phyloP scores from a whole-genome alignment of 2,888 invertebrate genomes.

The Trachelus troglodyta region DNA sequence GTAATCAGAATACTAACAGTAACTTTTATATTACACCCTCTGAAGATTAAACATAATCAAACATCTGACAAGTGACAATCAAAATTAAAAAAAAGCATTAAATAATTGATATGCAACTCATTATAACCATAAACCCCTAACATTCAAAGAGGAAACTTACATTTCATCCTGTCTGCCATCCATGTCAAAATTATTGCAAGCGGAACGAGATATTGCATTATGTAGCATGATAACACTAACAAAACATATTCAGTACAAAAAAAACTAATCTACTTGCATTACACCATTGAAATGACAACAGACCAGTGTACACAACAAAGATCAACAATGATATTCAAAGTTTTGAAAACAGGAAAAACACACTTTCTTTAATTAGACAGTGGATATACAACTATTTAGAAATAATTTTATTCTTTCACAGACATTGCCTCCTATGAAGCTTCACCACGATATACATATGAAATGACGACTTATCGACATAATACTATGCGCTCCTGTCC shows the following conservation, averaged over 20 bases:
- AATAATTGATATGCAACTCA: neutral
- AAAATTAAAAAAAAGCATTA: neutral
- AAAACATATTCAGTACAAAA: neutral
- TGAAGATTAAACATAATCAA: neutral
- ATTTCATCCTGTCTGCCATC: slow-evolving; percentile 14
- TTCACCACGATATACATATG: neutral
- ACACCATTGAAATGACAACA: neutral
- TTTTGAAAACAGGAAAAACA: neutral
- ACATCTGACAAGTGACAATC: neutral
- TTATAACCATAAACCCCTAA: neutral
- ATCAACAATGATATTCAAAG: neutral
- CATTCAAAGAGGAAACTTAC: slow-evolving; percentile 13
- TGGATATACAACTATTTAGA: neutral
- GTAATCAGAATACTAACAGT: neutral
- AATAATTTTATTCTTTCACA: neutral
- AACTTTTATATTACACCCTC: neutral
- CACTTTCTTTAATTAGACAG: neutral
- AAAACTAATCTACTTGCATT: neutral
- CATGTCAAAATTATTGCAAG: slow-evolving; percentile 17
- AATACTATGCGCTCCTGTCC: too few relatives aligned
- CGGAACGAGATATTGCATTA: slow-evolving; percentile 21
- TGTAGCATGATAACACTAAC: slow-evolving; percentile 18
- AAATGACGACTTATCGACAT: neutral
- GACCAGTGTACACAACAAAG: neutral
- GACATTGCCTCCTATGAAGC: neutral